phyloP scores from a whole-genome alignment of 1,140 invertebrate genomes.

The Zophobas atratus region DNA sequence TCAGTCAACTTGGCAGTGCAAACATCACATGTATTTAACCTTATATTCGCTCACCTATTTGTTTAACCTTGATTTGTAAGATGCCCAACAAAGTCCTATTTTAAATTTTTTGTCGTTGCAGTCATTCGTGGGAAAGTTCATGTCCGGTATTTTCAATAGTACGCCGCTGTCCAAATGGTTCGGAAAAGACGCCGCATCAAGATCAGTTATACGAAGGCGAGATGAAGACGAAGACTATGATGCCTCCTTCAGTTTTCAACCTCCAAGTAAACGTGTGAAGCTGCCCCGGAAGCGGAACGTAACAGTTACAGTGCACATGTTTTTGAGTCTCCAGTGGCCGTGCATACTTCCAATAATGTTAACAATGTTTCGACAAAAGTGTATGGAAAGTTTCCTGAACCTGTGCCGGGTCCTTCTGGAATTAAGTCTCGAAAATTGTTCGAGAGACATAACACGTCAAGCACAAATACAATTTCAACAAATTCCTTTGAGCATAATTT shows the following conservation, averaged over 20 bases:
- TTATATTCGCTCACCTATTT: constrained; percentile 15
- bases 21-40: constrained; percentile 16
- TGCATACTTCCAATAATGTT: constrained; percentile 52
- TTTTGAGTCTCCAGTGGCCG: constrained; percentile 27
- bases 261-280: constrained; percentile 69
- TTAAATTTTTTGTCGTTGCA: constrained; percentile 63
- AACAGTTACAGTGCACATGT: constrained; percentile 60
- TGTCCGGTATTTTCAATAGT: constrained; percentile 68
- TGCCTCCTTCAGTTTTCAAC: constrained; percentile 65
- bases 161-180: constrained; percentile 71
- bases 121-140: constrained; percentile 71
- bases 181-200: constrained; percentile 64
- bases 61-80: constrained; percentile 47
- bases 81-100: constrained; percentile 3
- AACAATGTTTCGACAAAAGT: constrained; percentile 40
- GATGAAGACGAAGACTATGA: constrained; percentile 67
- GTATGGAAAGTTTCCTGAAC: constrained; percentile 57
- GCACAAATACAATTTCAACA: constrained; percentile 38
- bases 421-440: constrained; percentile 57
- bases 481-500: constrained; percentile 26
- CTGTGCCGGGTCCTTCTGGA: constrained; percentile 62
- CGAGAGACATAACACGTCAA: constrained; percentile 43
- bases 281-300: constrained; percentile 52
- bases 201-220: constrained; percentile 63
- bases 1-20: neutral